Percentiles rank a stretch among this genome's conserved stretches.
Evolutionary conservation across 2,113 vertebrate species (phyloP).

Genomic region (Corynorhinus townsendii): DNA sequence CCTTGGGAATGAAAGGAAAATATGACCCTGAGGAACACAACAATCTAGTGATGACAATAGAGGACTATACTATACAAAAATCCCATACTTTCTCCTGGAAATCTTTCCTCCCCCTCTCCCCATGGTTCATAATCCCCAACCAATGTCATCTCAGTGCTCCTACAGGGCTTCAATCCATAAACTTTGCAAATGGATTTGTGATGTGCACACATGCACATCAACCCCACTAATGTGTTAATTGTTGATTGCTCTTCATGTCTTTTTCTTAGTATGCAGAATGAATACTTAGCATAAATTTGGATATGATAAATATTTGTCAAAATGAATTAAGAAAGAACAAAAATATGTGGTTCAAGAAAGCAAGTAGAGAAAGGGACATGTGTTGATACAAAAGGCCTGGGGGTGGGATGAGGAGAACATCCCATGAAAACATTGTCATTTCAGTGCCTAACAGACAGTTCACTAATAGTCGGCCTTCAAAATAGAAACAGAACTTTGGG

Average conservation of each 20-base stretch:
- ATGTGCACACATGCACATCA: too few species aligned
- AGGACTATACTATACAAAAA: not conserved
- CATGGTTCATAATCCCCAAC: too few species aligned
- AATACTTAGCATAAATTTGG: not conserved
- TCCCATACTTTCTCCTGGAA: not conserved
- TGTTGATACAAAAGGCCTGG: not conserved
- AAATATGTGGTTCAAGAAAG: not conserved
- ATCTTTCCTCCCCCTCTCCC: accelerated
- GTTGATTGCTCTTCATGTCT: not conserved
- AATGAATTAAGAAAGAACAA: not conserved
- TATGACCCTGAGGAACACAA: not conserved
- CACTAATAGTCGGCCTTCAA: not conserved
- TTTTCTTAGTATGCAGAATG: not conserved
- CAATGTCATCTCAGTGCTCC: not conserved
- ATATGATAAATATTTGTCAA: not conserved
- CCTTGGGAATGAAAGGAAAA: not conserved
- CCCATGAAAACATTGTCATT: not conserved
- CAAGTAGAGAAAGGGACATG: not conserved
- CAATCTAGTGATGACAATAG: not conserved
- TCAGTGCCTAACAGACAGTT: not conserved
- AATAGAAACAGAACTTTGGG: not conserved
- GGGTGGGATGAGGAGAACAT: not conserved
- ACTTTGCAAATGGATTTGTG: not conserved
- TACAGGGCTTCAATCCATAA: accelerated
- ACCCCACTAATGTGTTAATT: not conserved